Evolutionary conservation across 1,140 invertebrate species (phyloP).

Genomic region (Cherax quadricarinatus): DNA sequence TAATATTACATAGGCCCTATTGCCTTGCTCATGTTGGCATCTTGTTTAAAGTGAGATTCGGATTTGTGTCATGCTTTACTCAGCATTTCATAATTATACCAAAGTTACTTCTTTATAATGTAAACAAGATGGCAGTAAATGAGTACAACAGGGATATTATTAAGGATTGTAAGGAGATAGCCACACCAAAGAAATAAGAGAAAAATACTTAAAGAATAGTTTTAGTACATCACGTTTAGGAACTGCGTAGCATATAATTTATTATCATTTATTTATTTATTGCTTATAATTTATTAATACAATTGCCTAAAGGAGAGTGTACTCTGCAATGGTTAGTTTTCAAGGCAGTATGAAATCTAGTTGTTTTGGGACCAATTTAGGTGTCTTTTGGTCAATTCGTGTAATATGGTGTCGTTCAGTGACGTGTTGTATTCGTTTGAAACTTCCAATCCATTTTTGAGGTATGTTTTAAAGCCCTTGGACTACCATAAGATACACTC

Average conservation of each 20-base stretch:
- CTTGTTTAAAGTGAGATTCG: constrained; percentile 57
- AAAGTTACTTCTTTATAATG: constrained; percentile 38
- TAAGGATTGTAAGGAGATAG: constrained; percentile 69
- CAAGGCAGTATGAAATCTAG: constrained; percentile 66
- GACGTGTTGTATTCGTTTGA: constrained; percentile 67
- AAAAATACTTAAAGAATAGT: constrained; percentile 70
- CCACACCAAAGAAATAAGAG: constrained; percentile 71
- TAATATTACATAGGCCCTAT: constrained; percentile 70
- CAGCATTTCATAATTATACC: constrained; percentile 33
- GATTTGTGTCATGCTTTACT: constrained; percentile 37
- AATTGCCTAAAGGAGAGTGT: constrained; percentile 70
- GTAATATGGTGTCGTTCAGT: constrained; percentile 65
- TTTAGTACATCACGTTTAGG: constrained; percentile 70
- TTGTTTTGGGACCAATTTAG: constrained; percentile 64
- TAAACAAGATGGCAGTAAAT: constrained; percentile 66
- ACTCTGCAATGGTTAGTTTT: constrained; percentile 62
- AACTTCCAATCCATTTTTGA: constrained; percentile 65
- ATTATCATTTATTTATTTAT: constrained; percentile 71
- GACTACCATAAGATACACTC: constrained; percentile 67
- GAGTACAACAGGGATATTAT: constrained; percentile 70
- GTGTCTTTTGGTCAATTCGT: constrained; percentile 70
- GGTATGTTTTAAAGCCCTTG: constrained; percentile 60
- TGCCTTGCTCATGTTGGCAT: constrained; percentile 68
- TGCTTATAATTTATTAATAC: constrained; percentile 72
- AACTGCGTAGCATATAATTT: constrained; percentile 71